These are phyloP conservation scores for Cosmia trapezina DNA, from an alignment of 2,888 invertebrate species.

Conservation along the genomic window DNA sequence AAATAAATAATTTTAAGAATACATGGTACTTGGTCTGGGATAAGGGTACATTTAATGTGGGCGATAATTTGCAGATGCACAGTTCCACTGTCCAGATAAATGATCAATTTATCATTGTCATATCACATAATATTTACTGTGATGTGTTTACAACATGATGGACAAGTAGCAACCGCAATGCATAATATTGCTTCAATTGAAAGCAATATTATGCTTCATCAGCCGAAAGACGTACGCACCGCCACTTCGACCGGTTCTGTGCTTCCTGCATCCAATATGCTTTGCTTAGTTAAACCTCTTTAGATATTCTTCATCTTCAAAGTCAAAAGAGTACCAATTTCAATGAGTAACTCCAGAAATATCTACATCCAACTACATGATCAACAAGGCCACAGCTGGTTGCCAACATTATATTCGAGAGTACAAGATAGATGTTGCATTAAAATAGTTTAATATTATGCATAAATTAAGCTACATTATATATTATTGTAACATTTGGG, in stretches of 20 bases:
- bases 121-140: background rate
- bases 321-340: constrained; percentile 13
- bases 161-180: background rate
- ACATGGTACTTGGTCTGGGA: background rate
- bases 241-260: too few relatives aligned
- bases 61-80: background rate
- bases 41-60: background rate
- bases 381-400: constrained; percentile 49
- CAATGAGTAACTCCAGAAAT: constrained; percentile 41
- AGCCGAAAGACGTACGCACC: too few relatives aligned
- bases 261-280: too few relatives aligned
- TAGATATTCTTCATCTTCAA: too few relatives aligned
- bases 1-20: too few relatives aligned
- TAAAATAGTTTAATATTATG: constrained; percentile 11
- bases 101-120: background rate
- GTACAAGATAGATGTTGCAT: constrained; percentile 1
- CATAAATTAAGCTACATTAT: background rate
- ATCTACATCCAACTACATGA: constrained; percentile 39
- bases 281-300: constrained; percentile 28
- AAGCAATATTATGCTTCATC: background rate
- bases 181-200: constrained; percentile 9
- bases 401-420: constrained; percentile 45
- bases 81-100: background rate
- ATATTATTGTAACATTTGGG: too few relatives aligned
- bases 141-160: background rate